Conservation (phyloP, 2,888 invertebrate species). For the Charanyca ferruginea region DNA sequence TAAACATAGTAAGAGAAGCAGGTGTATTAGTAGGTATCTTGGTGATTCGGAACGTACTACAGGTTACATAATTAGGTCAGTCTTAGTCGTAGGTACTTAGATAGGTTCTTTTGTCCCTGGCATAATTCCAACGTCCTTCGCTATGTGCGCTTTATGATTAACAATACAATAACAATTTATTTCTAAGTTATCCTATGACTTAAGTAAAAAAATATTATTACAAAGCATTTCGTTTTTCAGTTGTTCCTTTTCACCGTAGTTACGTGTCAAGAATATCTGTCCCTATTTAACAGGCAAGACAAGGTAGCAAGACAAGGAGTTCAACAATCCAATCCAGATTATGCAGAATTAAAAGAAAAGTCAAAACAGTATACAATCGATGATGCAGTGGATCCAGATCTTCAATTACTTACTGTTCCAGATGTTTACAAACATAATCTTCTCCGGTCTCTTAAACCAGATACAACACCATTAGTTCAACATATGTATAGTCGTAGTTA, state of each 20-base stretch:
- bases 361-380: neutral
- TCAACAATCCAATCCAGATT: neutral
- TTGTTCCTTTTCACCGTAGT: constrained; percentile 10
- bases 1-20: neutral
- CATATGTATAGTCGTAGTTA: neutral
- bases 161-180: no score
- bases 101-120: neutral
- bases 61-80: no score
- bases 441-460: neutral
- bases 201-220: neutral
- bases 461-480: neutral
- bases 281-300: neutral
- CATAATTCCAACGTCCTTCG: neutral
- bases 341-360: neutral
- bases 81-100: no score
- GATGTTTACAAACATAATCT: neutral
- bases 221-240: constrained; percentile 7
- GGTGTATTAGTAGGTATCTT: no score
- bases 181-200: no score
- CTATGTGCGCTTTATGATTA: neutral
- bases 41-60: no score
- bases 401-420: constrained; percentile 12
- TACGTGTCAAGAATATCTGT: constrained; percentile 13
- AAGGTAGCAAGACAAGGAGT: constrained; percentile 6
- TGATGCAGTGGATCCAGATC: neutral